phyloP scores from a whole-genome alignment of 1,140 invertebrate species.

The Zaprionus ornatus region DNA sequence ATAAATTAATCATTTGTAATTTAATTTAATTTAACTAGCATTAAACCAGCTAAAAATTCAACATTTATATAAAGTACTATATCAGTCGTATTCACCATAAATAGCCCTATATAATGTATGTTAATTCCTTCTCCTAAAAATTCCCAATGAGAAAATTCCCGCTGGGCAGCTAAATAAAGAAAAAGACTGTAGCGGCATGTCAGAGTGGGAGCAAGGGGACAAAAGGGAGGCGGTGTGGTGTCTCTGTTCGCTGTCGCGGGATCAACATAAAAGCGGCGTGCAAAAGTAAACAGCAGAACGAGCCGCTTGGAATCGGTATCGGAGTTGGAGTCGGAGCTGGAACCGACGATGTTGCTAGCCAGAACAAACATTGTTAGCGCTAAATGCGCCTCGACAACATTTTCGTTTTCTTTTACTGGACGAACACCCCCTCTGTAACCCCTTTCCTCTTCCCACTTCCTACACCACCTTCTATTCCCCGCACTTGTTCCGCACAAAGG shows the following conservation, averaged over 20 bases:
- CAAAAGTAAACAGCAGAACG: conserved; percentile 70
- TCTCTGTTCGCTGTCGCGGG: conserved; percentile 51
- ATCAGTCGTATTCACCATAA: background rate
- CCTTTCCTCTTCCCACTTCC: background rate
- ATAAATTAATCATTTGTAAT: too few relatives aligned
- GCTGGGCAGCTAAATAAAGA: background rate
- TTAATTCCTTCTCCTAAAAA: background rate
- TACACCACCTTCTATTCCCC: background rate
- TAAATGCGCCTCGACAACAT: conserved; percentile 66
- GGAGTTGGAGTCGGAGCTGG: conserved; percentile 36
- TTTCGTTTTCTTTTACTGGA: conserved; percentile 54
- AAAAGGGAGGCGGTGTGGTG: background rate
- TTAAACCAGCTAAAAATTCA: too few relatives aligned
- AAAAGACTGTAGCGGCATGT: background rate
- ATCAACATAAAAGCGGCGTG: conserved; percentile 73
- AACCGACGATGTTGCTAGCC: conserved; percentile 57
- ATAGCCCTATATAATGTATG: background rate
- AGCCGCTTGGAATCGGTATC: conserved; percentile 5
- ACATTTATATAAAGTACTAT: background rate
- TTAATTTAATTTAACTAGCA: too few relatives aligned
- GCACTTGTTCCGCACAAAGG: conserved; percentile 1
- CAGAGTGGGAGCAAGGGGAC: background rate
- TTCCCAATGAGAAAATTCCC: background rate
- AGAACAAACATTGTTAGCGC: conserved; percentile 81
- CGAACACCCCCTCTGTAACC: background rate